These are phyloP conservation scores for Exocentrus adspersus DNA, from an alignment of 2,888 invertebrate species.

Conservation along the genomic window DNA sequence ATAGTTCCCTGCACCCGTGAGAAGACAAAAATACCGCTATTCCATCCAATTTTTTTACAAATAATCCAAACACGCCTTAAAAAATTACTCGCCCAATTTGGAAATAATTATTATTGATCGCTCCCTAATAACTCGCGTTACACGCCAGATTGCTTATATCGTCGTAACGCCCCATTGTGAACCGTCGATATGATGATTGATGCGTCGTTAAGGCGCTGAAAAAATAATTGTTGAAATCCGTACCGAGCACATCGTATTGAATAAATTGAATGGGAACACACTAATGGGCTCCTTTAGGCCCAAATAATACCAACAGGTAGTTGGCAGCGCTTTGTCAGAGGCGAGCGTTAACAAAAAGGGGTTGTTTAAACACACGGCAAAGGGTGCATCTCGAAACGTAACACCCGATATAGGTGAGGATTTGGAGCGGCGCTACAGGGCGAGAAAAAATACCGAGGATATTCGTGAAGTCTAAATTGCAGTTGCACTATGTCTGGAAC, in stretches of 20 bases:
- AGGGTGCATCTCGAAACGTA: conserved; percentile 30
- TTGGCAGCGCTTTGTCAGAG: conserved; percentile 17
- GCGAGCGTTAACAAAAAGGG: conserved; percentile 34
- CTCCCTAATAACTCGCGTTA: conserved; percentile 16
- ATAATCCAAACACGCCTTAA: too few relatives aligned
- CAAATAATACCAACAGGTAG: conserved; percentile 21
- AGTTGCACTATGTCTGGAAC: too few relatives aligned
- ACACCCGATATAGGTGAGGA: not conserved
- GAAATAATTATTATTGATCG: conserved; percentile 18
- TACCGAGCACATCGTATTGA: conserved; percentile 24
- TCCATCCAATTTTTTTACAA: too few relatives aligned
- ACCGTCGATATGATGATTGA: conserved; percentile 22
- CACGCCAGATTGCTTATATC: conserved; percentile 6
- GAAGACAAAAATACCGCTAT: too few relatives aligned
- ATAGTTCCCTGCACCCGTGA: not conserved
- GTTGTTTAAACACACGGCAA: conserved; percentile 35
- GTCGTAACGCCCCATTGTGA: conserved; percentile 1
- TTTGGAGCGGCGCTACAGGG: not conserved
- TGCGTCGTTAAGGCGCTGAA: conserved; percentile 16
- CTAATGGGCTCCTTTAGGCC: conserved; percentile 20
- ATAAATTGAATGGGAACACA: conserved; percentile 15
- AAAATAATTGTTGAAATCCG: conserved; percentile 23
- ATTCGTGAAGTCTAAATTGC: too few relatives aligned
- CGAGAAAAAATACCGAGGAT: conserved; percentile 13
- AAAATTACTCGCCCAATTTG: not conserved